Percentiles rank a stretch among this genome's conserved stretches.
These are phyloP conservation scores for Brachyhypopomus occidentalis DNA, from an alignment of 2,113 vertebrate genomes.

Conservation along the genomic window DNA sequence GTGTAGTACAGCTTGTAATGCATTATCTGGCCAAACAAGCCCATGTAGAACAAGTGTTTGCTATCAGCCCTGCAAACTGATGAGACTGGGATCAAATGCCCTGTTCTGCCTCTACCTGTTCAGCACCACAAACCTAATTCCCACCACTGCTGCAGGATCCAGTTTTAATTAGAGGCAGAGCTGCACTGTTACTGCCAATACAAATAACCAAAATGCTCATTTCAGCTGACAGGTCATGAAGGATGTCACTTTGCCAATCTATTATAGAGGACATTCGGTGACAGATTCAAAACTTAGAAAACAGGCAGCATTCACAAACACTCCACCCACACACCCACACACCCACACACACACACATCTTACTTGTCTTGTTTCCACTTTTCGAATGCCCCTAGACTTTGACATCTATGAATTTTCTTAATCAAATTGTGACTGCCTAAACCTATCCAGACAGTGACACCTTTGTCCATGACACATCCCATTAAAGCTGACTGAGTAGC, in stretches of 20 bases:
- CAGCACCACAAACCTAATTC: neutral
- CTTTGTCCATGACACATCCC: constrained; percentile 1
- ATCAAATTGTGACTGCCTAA: neutral
- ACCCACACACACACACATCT: neutral
- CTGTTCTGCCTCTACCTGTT: neutral
- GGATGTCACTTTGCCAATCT: too few relatives aligned
- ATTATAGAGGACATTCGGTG: too few relatives aligned
- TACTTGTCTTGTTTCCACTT: neutral
- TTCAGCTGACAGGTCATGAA: too few relatives aligned
- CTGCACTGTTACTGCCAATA: neutral
- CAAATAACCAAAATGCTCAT: neutral
- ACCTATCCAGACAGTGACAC: neutral
- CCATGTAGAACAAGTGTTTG: constrained; percentile 14
- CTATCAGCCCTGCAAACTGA: constrained; percentile 14
- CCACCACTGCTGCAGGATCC: neutral
- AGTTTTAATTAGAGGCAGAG: neutral
- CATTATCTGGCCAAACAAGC: constrained; percentile 35
- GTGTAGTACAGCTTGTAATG: neutral
- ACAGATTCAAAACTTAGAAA: too few relatives aligned
- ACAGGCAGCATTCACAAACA: too few relatives aligned
- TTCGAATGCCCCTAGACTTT: neutral
- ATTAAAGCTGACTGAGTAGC: neutral
- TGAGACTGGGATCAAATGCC: neutral
- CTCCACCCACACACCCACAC: too few relatives aligned
- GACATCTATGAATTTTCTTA: neutral